Conservation (phyloP, 2,113 vertebrate genomes). For the Lota lota region DNA sequence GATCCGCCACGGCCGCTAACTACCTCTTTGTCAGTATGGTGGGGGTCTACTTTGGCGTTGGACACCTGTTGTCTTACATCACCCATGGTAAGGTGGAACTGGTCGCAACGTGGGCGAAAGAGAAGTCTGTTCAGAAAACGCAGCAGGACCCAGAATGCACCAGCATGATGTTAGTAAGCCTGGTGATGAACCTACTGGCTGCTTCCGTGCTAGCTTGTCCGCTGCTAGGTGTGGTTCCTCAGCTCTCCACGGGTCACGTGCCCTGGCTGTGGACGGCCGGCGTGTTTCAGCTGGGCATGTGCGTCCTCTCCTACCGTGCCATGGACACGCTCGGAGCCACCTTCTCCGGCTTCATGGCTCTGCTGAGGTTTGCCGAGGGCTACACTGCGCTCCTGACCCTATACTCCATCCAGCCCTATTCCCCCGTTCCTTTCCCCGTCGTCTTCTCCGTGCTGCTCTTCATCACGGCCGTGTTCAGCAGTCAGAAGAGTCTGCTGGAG, state of each 20-base stretch:
- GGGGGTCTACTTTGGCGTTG: slow-evolving; percentile 76
- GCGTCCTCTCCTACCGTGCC: slow-evolving; percentile 74
- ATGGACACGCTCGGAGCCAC: slow-evolving; percentile 76
- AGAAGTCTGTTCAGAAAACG: slow-evolving; percentile 19
- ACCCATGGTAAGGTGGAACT: slow-evolving; percentile 58
- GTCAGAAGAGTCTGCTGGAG: slow-evolving; percentile 71
- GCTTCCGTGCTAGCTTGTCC: slow-evolving; percentile 79
- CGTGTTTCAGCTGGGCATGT: slow-evolving; percentile 76
- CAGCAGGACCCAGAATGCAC: slow-evolving; percentile 29
- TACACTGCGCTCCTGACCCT: slow-evolving; percentile 71
- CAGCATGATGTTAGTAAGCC: slow-evolving; percentile 43
- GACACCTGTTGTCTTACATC: slow-evolving; percentile 67
- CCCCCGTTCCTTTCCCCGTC: slow-evolving; percentile 70
- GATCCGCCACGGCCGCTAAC: slow-evolving; percentile 76
- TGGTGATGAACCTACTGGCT: slow-evolving; percentile 80
- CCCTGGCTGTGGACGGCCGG: slow-evolving; percentile 87
- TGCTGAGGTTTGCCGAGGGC: slow-evolving; percentile 78
- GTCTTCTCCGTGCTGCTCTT: slow-evolving; percentile 81
- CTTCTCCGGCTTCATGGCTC: slow-evolving; percentile 77
- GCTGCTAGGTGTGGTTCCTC: slow-evolving; percentile 74
- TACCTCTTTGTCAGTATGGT: slow-evolving; percentile 76
- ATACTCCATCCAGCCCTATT: slow-evolving; percentile 57
- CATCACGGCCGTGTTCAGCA: slow-evolving; percentile 74
- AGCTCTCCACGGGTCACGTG: slow-evolving; percentile 74
- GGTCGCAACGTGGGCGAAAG: slow-evolving; percentile 62